phyloP scores from a whole-genome alignment of 35 echinoderm and acorn worm species.

The Lytechinus variegatus region DNA sequence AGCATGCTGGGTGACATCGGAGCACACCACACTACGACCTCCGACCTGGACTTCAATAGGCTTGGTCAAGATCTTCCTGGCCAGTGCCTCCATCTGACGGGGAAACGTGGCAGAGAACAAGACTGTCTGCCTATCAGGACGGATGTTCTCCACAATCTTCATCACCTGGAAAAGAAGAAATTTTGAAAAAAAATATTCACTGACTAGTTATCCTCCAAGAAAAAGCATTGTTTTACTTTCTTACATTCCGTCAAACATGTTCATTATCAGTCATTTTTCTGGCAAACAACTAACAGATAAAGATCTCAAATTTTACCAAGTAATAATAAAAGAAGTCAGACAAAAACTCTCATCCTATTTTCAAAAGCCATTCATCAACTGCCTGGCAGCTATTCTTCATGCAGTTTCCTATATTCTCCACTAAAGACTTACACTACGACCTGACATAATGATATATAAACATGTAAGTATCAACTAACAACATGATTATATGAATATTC shows the following conservation, averaged over 20 bases:
- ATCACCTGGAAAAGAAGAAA: constrained; percentile 89
- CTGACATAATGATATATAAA: no score
- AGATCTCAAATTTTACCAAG: no score
- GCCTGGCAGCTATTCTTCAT: no score
- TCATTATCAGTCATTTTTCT: no score
- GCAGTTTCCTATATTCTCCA: no score
- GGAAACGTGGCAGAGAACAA: constrained; percentile 99
- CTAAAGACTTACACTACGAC: no score
- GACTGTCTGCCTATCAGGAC: constrained; percentile 94
- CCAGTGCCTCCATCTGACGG: constrained; percentile 91
- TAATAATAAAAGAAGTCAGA: no score
- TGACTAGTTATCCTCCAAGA: not conserved
- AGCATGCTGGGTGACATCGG: constrained; percentile 80
- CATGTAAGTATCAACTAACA: no score
- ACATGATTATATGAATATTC: no score
- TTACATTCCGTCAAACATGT: not conserved
- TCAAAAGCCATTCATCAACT: no score
- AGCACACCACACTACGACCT: constrained; percentile 92
- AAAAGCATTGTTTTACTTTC: not conserved
- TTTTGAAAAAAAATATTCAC: not conserved
- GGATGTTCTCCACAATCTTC: constrained; percentile 95
- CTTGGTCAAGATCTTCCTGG: constrained; percentile 89
- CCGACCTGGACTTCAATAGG: constrained; percentile 97
- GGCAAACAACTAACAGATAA: no score
- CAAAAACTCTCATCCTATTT: no score